Base-by-base conservation (phyloP, 2,797 vertebrate species). In the Babyrousa celebensis region DNA sequence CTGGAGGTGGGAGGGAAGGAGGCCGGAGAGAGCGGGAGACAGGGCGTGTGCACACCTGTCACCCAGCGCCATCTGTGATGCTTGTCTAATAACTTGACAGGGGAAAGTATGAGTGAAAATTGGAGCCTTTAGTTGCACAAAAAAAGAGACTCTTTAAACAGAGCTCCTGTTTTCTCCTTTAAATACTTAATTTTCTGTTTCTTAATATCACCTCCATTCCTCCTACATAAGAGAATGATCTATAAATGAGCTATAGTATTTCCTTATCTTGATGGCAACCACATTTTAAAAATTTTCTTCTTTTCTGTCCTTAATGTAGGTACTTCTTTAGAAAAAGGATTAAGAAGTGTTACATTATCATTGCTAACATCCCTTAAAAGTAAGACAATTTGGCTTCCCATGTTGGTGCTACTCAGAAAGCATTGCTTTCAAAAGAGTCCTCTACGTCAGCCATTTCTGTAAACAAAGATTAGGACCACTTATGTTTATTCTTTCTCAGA, bases 401-500 rank as follows among this genome's bases (percentile, higher is more conserved):
- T 2, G 11, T 14, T 23, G 16, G 72, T 48, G n/a, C 20, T 25
- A 11, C 15, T 21, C 32, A 86, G n/a, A 65, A 62, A 62, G 23
- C 23, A 2, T 54, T 60, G 92, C 67, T 65, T 80, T 65, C 21
- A 27, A 36, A 1, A 54, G 11, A 63, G 70, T 3, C 43, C 56
- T 48, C 43, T 48, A 48, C 6, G 96, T 94, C 56, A 90, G 96
- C 78, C 93, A 94, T 72, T 36, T 97, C 96, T 97, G 95, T 25
- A 32, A 86, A 96, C 97, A 97, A 43, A 92, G 78, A 93, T 94
- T 72, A 96, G 85, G 90, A 95, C 95, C 97, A 97, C 94, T 97
- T 96, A 96, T 97, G 27, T 15, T 40, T 21, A 18, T 29, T 89
- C 40, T 97, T 96, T 97, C 96, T 96, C 92, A 96, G 97, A 94